Base-by-base conservation (phyloP, 2,888 invertebrate genomes). In the Papilio elwesi region DNA sequence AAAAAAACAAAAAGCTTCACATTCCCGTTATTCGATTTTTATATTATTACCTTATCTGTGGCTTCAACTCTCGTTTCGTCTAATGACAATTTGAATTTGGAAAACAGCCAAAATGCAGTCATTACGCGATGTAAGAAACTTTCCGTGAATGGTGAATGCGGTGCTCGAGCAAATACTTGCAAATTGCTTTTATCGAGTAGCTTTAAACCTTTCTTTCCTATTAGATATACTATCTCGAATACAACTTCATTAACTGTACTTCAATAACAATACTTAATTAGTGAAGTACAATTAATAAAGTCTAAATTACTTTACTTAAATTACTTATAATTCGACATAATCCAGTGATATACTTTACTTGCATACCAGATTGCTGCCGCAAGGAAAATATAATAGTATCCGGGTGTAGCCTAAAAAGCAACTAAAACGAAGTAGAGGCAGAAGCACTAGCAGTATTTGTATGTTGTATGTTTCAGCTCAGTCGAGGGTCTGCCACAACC, bases 61-160 rank as follows among this genome's bases (percentile, higher is more conserved):
- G 9, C 38, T 59, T n/a, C 59, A 38, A 59, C 59, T 38, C 6
- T 51, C n/a, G 43, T 43, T 5, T 59, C 59, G 38, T 59, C 59
- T 59, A 59, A 59, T 59, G 59, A 59, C 59, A 59, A 59, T 59
- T 59, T 59, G 59, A 59, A 59, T 59, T 59, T 59, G 59, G 59
- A 59, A 59, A 38, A 59, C 36, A 59, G 59, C 59, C 59, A 59
- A 59, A 59, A 59, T 38, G 36, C 59, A 59, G 59, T 13, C 59
- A 38, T 59, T 59, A 59, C 59, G 36, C 7, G 38, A 59, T 53
- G 38, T 59, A 59, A 59, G 59, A 59, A 38, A 59, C 38, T 59
- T 59, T 59, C 59, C 13, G 36, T 38, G 59, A 59, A 59, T 36
- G 57, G 26, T 38, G n/a, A 38, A 59, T 59, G 59, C n/a, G 38